Evolutionary conservation across 2,113 vertebrate species (phyloP), one percentile per base, ranked within the genome.

Genomic region (Bombycilla garrulus): DNA sequence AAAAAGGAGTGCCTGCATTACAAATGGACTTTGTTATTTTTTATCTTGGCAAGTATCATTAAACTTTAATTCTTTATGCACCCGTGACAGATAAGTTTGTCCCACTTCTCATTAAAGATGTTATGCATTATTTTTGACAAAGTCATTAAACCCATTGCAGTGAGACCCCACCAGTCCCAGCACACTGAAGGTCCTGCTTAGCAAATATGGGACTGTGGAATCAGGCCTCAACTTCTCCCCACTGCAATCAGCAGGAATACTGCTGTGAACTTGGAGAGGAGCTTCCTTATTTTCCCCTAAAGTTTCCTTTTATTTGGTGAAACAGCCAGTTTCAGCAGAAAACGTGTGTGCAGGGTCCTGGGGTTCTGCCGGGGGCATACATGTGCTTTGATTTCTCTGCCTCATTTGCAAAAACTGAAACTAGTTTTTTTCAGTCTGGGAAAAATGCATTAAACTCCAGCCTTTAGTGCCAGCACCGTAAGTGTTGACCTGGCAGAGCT

Each of bases 11-110:
- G 88, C 31, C 86, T 96, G 93, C 72, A 94, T 94, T 94, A 94
- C 92, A 84, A 96, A 96, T 69, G 92, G 64, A 78, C 77, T 93
- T 92, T 90, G 93, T 94, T 93, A 93, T 94, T 93, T 96, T 96
- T 96, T 86, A 93, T 95, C 88, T 90, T 89, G 86, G 93, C 86
- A 95, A 88, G 86, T 88, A 91, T 81, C 76, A 88, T 88, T 92
- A 92, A 96, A 83, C 83, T 93, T 90, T 76, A 94, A 91, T 94
- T 94, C 88, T 71, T 92, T 42, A 84, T 33, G 80, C 82, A 72
- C 88, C 36, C 76, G 26, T 28, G 80, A 78, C 86, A 95, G 86
- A 86, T 69, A 86, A 88, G 88, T 84, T 89, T 91, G 91, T 93
- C 86, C 73, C 78, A 64, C 29, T 86, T 84, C 6, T 0, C 57